phyloP scores from a whole-genome alignment of 1,140 invertebrate genomes.

The Mylabris phalerata region DNA sequence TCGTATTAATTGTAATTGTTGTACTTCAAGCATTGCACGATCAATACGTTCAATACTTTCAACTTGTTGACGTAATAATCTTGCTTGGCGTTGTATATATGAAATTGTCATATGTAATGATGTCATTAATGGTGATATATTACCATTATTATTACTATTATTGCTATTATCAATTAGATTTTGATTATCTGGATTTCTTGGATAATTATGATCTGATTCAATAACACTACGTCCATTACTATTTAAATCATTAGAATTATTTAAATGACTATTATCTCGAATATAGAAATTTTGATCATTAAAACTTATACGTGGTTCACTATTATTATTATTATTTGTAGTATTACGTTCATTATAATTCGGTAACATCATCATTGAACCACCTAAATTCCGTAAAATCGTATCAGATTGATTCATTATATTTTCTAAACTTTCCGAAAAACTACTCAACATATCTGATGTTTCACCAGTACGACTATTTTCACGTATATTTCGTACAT shows the following conservation, averaged over 20 bases:
- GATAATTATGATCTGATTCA: constrained; percentile 39
- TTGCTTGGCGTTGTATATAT: constrained; percentile 37
- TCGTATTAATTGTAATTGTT: constrained; percentile 53
- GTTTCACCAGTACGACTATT: constrained; percentile 29
- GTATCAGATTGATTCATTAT: constrained; percentile 38
- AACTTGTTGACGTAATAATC: constrained; percentile 33
- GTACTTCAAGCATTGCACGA: constrained; percentile 43
- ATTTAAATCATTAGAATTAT: constrained; percentile 2
- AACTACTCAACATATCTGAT: constrained; percentile 35
- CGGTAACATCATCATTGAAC: constrained; percentile 30
- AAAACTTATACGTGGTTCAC: constrained; percentile 16
- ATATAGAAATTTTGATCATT: constrained; percentile 33
- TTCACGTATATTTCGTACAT: constrained; percentile 32
- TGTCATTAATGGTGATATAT: constrained; percentile 33
- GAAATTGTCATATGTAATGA: constrained; percentile 37
- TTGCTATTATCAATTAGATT: background rate
- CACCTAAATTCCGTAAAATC: constrained; percentile 36
- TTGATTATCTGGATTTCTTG: constrained; percentile 29
- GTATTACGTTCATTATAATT: constrained; percentile 11
- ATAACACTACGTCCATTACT: constrained; percentile 17
- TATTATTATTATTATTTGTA: background rate
- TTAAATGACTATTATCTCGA: constrained; percentile 19
- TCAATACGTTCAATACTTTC: constrained; percentile 39
- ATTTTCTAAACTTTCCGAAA: constrained; percentile 36
- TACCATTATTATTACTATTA: constrained; percentile 8